phyloP scores from a whole-genome alignment of 2,797 vertebrate species.

The Lacerta bilineata region DNA sequence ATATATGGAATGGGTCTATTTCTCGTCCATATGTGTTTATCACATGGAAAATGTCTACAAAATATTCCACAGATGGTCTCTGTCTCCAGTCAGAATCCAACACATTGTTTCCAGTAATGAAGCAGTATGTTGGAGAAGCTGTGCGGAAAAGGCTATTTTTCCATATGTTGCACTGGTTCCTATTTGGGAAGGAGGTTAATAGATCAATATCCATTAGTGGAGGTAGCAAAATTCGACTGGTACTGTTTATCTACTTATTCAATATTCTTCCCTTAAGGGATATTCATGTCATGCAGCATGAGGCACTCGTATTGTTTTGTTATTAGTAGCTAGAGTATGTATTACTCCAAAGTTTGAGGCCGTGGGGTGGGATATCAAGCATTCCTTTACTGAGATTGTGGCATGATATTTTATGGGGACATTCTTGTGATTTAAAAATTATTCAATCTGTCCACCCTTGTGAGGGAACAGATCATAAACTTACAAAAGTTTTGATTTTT shows the following conservation, averaged over 20 bases:
- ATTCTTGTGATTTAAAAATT: slow-evolving; percentile 2
- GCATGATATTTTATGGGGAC: background rate
- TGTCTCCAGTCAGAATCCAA: slow-evolving; percentile 42
- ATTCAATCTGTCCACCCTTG: background rate
- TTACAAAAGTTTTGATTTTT: background rate
- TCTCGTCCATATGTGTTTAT: slow-evolving; percentile 38
- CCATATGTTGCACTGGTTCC: slow-evolving; percentile 23
- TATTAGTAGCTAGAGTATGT: slow-evolving; percentile 4
- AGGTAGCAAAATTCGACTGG: slow-evolving; percentile 17
- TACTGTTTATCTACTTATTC: slow-evolving; percentile 26
- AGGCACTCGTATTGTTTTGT: background rate
- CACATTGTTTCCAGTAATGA: slow-evolving; percentile 42
- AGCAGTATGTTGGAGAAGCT: slow-evolving; percentile 32
- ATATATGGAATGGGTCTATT: slow-evolving; percentile 8
- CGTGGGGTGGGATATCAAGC: background rate
- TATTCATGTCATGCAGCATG: background rate
- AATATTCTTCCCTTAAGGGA: slow-evolving; percentile 11
- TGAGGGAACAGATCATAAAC: background rate
- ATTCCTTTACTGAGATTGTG: background rate
- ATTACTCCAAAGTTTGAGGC: background rate
- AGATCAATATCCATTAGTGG: slow-evolving; percentile 28
- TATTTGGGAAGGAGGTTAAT: slow-evolving; percentile 31
- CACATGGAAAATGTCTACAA: slow-evolving; percentile 29
- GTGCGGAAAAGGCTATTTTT: slow-evolving; percentile 18
- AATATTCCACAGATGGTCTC: slow-evolving; percentile 46